Evolutionary conservation across 2,888 invertebrate genomes (phyloP), one percentile per base, ranked within the genome.

Genomic region (Zaprionus lineosus): DNA sequence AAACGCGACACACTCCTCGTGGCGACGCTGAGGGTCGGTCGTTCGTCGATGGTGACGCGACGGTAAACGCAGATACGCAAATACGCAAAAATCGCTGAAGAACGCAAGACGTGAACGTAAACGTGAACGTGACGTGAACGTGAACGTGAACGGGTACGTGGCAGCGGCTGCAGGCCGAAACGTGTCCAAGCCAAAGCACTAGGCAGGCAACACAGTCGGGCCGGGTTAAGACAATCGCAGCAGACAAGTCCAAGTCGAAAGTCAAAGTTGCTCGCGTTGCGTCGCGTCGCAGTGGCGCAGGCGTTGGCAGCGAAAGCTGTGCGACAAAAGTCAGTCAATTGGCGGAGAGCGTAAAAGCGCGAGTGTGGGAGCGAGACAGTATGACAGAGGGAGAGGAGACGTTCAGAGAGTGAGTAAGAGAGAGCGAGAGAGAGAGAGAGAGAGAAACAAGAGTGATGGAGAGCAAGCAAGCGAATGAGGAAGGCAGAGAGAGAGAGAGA

Each of bases 131-230:
- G 29, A 8, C 7, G 9, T 11, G 11, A 63, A 63, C 55, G 44
- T 39, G 15, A 51, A 51, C 43, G 9, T 36, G 16, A 16, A 24
- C 24, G 40, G 18, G 14, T 29, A 50, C 50, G 56, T 50, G 40
- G 58, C 72, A 63, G 68, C 68, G 55, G 47, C 64, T 60, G 68
- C 50, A 59, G 72, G 72, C 82, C 65, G 69, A 71, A 74, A 74
- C 71, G 66, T 68, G 84, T 76, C 77, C 71, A 71, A 84, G 76
- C 65, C 68, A 78, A 74, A 76, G 74, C 81, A 67, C 46, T 66
- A 63, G 58, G 63, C 71, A 71, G 74, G 67, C 75, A 74, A 63
- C 63, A 71, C 72, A 73, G 53, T 48, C 73, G 67, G 59, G 62
- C 76, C 73, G 62, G 58, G 76, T 57, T 75, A 73, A 73, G 69